Evolutionary conservation across 2,888 invertebrate genomes (phyloP), one percentile per base, ranked within the genome.

Genomic region (Nomada lathburiana): DNA sequence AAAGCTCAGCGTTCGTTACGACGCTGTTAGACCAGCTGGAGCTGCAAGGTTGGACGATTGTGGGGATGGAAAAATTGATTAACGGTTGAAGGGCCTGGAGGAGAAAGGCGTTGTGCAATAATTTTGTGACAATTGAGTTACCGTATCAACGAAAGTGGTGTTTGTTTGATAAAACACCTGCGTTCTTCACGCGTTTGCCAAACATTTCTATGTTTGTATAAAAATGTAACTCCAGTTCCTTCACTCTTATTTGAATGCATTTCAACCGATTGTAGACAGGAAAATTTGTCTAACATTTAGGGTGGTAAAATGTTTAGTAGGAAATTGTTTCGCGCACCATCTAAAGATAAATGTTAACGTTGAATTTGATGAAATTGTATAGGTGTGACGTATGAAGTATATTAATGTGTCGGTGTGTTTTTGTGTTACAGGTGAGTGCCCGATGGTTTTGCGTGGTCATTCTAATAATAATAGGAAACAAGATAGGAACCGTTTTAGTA

Each of bases 1-100:
- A 72, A 92, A 91, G 82, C 89, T 89, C 64, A 90, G 92, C 77
- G 86, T 91, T 18, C 89, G 92, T 5, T 92, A 92, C 83, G 92
- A 92, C 68, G 92, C 88, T 26, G 92, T 92, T 44, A 92, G 92
- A 68, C 86, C 89, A 5, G 88, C 84, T 29, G 87, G 87, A 64
- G 88, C 75, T 55, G 84, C 86, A 77, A 90, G 91, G 91, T 91
- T 87, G 83, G 84, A 20, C 5, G 3, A 72, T n/a, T 18, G 16
- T n/a, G 20, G 10, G 10, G 53, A n/a, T 2, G n/a, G n/a, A n/a
- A 53, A n/a, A 10, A 10, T n/a, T n/a, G 53, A 4, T n/a, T 53
- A 53, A n/a, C 13, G 47, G 0, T 47, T 13, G 47, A 47, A 47
- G 16, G 16, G 11, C 47, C 47, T 13, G 47, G 11, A 47, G 18